Evolutionary conservation across 1,140 invertebrate species (phyloP).

Genomic region (Zeugodacus cucurbitae): DNA sequence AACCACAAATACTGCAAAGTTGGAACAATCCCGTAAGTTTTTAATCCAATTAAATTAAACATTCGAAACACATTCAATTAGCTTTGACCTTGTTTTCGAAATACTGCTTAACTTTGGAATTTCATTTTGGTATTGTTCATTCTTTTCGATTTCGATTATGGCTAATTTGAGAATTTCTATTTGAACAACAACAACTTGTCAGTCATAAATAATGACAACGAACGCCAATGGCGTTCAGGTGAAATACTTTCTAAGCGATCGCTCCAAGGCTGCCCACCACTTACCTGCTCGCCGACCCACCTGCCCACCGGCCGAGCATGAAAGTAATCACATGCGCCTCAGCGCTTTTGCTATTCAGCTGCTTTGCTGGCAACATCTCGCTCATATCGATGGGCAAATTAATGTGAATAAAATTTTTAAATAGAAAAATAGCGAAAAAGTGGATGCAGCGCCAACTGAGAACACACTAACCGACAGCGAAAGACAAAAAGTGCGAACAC

Average conservation of each 20-base stretch:
- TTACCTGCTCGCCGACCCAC: not conserved
- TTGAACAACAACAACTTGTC: not conserved
- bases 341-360: not conserved
- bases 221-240: not conserved
- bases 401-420: not conserved
- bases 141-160: not conserved
- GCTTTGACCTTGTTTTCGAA: not conserved
- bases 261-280: not conserved
- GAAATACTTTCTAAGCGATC: slow-evolving; percentile 22
- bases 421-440: slow-evolving; percentile 2
- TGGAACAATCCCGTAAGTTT: too few species aligned
- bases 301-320: not conserved
- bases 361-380: not conserved
- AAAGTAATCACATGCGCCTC: not conserved
- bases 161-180: not conserved
- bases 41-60: not conserved
- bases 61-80: not conserved
- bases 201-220: slow-evolving; percentile 5
- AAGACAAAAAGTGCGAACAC: not conserved
- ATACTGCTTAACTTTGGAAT: not conserved
- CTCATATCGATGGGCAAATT: slow-evolving; percentile 14
- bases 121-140: not conserved
- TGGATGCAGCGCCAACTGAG: not conserved
- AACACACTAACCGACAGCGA: not conserved
- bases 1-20: too few species aligned